These are phyloP conservation scores for Phainopepla nitens DNA, from an alignment of 2,113 vertebrate species.

Conservation along the genomic window DNA sequence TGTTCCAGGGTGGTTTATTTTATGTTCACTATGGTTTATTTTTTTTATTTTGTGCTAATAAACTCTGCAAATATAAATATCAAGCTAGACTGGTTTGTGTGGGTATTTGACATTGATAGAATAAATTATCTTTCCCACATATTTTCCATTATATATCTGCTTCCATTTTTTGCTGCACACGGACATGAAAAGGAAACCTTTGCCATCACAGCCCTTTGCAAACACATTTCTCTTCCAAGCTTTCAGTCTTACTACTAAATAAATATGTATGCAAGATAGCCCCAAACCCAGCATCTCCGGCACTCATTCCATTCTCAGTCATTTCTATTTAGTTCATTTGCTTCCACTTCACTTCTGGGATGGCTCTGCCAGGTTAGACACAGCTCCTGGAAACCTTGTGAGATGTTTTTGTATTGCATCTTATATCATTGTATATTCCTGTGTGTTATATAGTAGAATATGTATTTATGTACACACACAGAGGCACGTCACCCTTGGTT, in stretches of 20 bases:
- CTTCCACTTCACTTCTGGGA: not conserved
- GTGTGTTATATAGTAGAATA: not conserved
- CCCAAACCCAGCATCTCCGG: not conserved
- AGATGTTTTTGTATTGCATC: not conserved
- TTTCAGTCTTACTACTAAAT: not conserved
- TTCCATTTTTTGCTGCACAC: not conserved
- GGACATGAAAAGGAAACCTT: not conserved
- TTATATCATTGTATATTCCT: not conserved
- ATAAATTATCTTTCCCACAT: not conserved
- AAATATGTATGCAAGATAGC: not conserved
- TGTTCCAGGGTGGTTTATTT: not conserved
- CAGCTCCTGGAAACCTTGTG: not conserved
- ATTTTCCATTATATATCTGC: not conserved
- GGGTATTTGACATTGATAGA: not conserved
- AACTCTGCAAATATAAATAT: not conserved
- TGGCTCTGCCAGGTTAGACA: not conserved
- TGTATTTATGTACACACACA: not conserved
- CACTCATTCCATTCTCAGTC: not conserved
- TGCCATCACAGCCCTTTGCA: not conserved
- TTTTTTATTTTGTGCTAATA: not conserved
- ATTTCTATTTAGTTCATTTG: not conserved
- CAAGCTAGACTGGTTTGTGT: not conserved
- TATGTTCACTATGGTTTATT: not conserved
- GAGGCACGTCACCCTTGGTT: not conserved
- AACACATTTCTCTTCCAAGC: not conserved